A percentile compares a stretch with the other conserved stretches of the same genome.
Conservation (phyloP, 1,140 invertebrate species). For the Odontomachus brunneus region DNA sequence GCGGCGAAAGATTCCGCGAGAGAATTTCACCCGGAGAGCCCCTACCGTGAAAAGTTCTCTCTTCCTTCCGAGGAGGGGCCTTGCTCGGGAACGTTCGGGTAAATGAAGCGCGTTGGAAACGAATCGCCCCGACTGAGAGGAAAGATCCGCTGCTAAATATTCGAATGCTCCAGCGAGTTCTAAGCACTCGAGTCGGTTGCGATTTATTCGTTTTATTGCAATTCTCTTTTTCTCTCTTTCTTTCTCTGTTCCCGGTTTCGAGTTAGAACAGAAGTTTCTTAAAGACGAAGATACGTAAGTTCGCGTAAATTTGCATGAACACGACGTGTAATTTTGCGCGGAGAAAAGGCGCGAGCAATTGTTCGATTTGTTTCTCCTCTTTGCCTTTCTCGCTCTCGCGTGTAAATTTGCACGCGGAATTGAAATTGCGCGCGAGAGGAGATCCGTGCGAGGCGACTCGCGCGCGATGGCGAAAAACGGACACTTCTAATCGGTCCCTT, state of each 20-base stretch:
- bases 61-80: slow-evolving; percentile 49
- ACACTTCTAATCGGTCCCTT: slow-evolving; percentile 23
- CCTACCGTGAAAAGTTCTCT: slow-evolving; percentile 60
- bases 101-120: slow-evolving; percentile 76
- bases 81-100: slow-evolving; percentile 53
- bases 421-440: background rate
- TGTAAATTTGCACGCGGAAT: background rate
- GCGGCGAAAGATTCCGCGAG: slow-evolving; percentile 74
- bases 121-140: slow-evolving; percentile 63
- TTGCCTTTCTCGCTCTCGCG: background rate
- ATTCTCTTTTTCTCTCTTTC: background rate
- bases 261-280: background rate
- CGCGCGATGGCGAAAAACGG: slow-evolving; percentile 37
- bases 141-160: slow-evolving; percentile 68
- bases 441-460: background rate
- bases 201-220: slow-evolving; percentile 46
- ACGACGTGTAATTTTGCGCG: slow-evolving; percentile 4
- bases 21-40: slow-evolving; percentile 69
- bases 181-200: slow-evolving; percentile 60
- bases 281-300: background rate
- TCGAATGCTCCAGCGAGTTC: slow-evolving; percentile 70
- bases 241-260: no score
- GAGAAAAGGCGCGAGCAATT: background rate
- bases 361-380: no score
- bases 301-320: background rate